Conservation (phyloP, 2,888 invertebrate genomes). For the Bruchidius siliquastri region DNA sequence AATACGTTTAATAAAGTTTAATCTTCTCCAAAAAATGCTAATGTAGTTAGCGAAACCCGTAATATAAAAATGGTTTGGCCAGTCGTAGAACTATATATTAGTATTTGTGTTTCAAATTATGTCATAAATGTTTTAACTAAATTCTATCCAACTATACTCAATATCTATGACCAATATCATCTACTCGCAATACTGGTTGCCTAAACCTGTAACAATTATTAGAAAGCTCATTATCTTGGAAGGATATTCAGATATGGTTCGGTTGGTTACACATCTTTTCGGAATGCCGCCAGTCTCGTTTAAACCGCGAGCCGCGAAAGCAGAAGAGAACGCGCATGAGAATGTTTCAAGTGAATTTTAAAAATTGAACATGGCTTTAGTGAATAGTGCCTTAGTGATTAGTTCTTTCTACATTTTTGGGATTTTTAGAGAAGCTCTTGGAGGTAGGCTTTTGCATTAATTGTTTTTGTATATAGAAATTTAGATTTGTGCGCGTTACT, state of each 20-base stretch:
- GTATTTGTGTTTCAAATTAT: too few species aligned
- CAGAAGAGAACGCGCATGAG: neutral
- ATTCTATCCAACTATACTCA: too few species aligned
- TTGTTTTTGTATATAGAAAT: neutral
- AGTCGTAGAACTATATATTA: too few species aligned
- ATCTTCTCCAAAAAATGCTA: too few species aligned
- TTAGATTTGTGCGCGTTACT: neutral
- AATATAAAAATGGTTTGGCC: too few species aligned
- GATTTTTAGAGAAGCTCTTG: neutral
- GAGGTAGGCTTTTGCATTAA: neutral
- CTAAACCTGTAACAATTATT: neutral
- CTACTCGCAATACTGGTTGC: neutral
- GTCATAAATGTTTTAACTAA: too few species aligned
- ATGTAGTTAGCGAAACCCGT: too few species aligned
- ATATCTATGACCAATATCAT: neutral
- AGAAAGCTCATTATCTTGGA: neutral
- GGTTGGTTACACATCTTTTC: neutral
- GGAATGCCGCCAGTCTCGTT: neutral
- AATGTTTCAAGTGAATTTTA: neutral
- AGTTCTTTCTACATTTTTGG: neutral
- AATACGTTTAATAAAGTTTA: too few species aligned
- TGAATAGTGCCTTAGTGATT: neutral
- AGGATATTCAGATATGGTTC: neutral
- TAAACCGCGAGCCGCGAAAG: neutral
- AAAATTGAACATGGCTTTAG: neutral